These are phyloP conservation scores for Catharus fuscescens DNA, from an alignment of 2,113 vertebrate species.

Conservation along the genomic window DNA sequence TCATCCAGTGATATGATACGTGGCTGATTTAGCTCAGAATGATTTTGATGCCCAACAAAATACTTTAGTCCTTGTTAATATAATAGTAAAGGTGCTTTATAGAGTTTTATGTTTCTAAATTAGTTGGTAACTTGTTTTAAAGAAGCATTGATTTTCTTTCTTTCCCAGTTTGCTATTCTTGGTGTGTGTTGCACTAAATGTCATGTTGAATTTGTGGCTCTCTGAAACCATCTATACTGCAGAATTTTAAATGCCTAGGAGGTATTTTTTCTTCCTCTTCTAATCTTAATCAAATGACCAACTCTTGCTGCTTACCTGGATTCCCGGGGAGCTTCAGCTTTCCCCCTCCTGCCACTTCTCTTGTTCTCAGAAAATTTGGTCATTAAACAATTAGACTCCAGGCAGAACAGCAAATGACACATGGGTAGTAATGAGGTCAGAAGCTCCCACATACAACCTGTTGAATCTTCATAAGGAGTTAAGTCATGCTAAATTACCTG, in stretches of 20 bases:
- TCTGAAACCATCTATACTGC: not conserved
- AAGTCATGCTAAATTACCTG: conserved; percentile 40
- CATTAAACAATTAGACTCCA: conserved; percentile 17
- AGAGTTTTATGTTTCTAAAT: conserved; percentile 56
- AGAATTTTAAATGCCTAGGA: conserved; percentile 27
- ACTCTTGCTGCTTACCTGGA: conserved; percentile 14
- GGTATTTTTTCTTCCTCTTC: not conserved
- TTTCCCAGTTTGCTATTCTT: conserved; percentile 13
- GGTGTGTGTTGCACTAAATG: conserved; percentile 25
- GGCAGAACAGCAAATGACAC: not conserved
- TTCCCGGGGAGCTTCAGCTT: not conserved
- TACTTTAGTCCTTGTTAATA: not conserved
- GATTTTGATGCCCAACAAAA: not conserved
- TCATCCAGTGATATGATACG: not conserved
- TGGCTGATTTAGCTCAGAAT: conserved; percentile 6
- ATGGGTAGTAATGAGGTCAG: conserved; percentile 22
- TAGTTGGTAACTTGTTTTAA: conserved; percentile 53
- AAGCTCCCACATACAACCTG: conserved; percentile 52
- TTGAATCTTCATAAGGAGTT: conserved; percentile 50
- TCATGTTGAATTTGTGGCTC: conserved; percentile 55
- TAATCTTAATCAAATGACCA: not conserved
- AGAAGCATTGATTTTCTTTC: conserved; percentile 49
- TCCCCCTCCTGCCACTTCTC: accelerated
- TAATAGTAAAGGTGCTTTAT: not conserved
- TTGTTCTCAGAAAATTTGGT: not conserved